Evolutionary conservation across 1,140 invertebrate species (phyloP).

Genomic region (Rhopalosiphum padi): DNA sequence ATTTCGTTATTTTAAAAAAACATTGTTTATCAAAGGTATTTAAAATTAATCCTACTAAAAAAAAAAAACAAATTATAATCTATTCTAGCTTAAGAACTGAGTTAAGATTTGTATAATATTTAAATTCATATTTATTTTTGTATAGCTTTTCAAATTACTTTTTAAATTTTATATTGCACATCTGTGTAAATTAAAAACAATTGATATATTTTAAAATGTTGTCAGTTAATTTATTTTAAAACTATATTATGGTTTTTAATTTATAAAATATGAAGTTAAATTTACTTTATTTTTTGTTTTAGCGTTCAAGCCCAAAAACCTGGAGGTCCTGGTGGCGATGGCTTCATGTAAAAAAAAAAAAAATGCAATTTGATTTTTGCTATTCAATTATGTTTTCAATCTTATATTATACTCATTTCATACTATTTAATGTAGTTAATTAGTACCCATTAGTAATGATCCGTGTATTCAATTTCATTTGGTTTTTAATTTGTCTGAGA

Average conservation of each 20-base stretch:
- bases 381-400: conserved; percentile 48
- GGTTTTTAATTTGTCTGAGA: conserved; percentile 16
- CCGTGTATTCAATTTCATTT: background rate
- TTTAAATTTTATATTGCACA: background rate
- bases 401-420: conserved; percentile 26
- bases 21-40: conserved; percentile 10
- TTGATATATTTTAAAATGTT: background rate
- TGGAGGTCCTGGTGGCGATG: conserved; percentile 50
- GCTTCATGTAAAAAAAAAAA: conserved; percentile 48
- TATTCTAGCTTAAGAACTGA: background rate
- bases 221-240: background rate
- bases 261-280: background rate
- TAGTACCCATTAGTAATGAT: conserved; percentile 14
- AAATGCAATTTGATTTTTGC: conserved; percentile 1
- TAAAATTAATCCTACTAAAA: background rate
- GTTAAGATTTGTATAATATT: background rate
- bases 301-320: conserved; percentile 55
- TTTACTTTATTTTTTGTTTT: conserved; percentile 16
- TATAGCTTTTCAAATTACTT: background rate
- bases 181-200: background rate
- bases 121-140: background rate
- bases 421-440: conserved; percentile 23
- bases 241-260: background rate
- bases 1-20: background rate
- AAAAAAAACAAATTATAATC: background rate